Evolutionary conservation across 2,113 vertebrate genomes (phyloP).

Genomic region (Peromyscus leucopus): DNA sequence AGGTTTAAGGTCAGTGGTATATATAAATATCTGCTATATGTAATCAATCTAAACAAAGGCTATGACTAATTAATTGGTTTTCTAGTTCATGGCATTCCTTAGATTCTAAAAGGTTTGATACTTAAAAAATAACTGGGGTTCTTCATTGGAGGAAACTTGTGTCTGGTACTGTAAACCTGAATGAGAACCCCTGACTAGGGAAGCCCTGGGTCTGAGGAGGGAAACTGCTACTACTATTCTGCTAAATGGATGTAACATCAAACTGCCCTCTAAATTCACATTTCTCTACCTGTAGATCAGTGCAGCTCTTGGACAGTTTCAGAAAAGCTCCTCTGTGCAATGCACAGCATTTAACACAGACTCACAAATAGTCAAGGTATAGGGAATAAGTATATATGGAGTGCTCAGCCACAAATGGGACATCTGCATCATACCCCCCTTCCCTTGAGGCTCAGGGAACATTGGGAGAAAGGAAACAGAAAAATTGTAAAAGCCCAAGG

Average conservation of each 20-base stretch:
- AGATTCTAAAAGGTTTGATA: slow-evolving; percentile 36
- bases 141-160: neutral
- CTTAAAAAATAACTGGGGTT: neutral
- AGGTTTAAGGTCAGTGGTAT: neutral
- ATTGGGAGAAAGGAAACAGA: no score
- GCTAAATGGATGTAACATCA: neutral
- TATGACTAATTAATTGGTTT: neutral
- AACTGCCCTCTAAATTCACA: neutral
- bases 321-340: neutral
- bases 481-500: neutral
- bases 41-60: neutral
- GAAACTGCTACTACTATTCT: no score
- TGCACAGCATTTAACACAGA: neutral
- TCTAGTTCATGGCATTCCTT: neutral
- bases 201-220: no score
- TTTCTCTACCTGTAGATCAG: no score
- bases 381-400: neutral
- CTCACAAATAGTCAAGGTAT: neutral
- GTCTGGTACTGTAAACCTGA: neutral
- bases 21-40: slow-evolving; percentile 23
- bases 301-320: neutral
- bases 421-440: neutral
- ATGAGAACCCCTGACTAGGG: no score
- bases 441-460: no score
- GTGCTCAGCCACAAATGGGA: neutral